phyloP scores from a whole-genome alignment of 2,797 vertebrate species.

The Choloepus didactylus region DNA sequence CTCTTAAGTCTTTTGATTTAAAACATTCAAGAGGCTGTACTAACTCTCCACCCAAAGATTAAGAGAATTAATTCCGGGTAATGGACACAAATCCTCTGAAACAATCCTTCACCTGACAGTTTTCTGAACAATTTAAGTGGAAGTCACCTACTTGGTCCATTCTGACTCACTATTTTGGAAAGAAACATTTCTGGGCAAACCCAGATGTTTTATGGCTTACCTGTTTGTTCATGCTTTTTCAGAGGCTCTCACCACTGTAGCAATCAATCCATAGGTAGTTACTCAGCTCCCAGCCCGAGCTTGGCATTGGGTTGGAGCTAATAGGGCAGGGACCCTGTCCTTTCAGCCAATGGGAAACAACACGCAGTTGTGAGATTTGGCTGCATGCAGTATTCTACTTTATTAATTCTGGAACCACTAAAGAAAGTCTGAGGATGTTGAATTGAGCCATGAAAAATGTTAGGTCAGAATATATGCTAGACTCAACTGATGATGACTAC shows the following conservation, averaged over 20 bases:
- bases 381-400: not conserved
- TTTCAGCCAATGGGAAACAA: not conserved
- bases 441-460: conserved; percentile 24
- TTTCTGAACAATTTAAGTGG: conserved; percentile 30
- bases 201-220: conserved; percentile 7
- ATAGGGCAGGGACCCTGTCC: not conserved
- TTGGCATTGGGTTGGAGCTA: not conserved
- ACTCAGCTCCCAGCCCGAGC: not conserved
- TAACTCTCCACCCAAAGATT: conserved; percentile 47
- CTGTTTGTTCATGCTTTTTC: conserved; percentile 3
- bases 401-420: not conserved
- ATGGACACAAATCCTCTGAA: conserved; percentile 38
- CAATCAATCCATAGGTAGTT: conserved; percentile 2
- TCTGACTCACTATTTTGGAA: not conserved
- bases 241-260: not conserved
- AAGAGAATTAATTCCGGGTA: conserved; percentile 48
- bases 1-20: conserved; percentile 12
- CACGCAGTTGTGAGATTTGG: not conserved
- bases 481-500: not conserved
- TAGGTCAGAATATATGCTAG: not conserved
- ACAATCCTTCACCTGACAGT: not conserved
- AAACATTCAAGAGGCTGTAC: not conserved
- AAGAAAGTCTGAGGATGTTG: not conserved
- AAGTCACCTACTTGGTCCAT: not conserved
- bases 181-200: not conserved